Base-by-base conservation (phyloP, 2,797 vertebrate genomes). In the Lateolabrax maculatus region DNA sequence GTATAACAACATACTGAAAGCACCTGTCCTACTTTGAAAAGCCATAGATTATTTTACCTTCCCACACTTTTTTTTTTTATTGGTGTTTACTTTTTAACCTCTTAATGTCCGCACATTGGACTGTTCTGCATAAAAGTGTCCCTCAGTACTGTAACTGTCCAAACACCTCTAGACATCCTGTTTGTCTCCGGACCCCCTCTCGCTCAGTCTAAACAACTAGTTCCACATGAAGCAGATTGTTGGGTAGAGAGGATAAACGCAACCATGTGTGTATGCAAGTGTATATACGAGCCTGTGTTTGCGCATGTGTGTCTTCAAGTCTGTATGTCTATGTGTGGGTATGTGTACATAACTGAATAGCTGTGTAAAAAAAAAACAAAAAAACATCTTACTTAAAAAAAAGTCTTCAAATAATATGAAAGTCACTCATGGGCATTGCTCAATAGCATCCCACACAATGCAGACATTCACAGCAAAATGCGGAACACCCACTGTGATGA, bases 141-240 rank as follows among this genome's bases (percentile, higher is more conserved):
- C 27, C 63, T 69, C 71, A 64, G 77, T 65, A 65, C 68, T 85
- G 61, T 79, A 81, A 87, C 84, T 86, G 86, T 90, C 89, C 87
- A 92, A 90, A 91, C 90, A 92, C 90, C 89, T 93, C 79, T 70
- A 90, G 90, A 94, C 92, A 94, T 94, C 93, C 93, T 94, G 93
- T 94, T 94, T 94, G 92, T 94, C 90, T 89, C 86, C 5, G 48
- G 88, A 89, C 84, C 86, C 90, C 90, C 80, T 65, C 83, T 67
- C 80, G 66, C 77, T 77, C 80, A 89, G 90, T 80, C 94, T 92
- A 94, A 94, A 94, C 93, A 94, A 92, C 88, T 90, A 84, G 80
- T 90, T 94, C 90, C 92, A 94, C 91, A 92, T 93, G 93, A 94
- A 90, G 92, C 80, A 89, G 90, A 93, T 93, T 94, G 92, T 68